phyloP scores from a whole-genome alignment of 2,797 vertebrate species.

The Sebastes minor region DNA sequence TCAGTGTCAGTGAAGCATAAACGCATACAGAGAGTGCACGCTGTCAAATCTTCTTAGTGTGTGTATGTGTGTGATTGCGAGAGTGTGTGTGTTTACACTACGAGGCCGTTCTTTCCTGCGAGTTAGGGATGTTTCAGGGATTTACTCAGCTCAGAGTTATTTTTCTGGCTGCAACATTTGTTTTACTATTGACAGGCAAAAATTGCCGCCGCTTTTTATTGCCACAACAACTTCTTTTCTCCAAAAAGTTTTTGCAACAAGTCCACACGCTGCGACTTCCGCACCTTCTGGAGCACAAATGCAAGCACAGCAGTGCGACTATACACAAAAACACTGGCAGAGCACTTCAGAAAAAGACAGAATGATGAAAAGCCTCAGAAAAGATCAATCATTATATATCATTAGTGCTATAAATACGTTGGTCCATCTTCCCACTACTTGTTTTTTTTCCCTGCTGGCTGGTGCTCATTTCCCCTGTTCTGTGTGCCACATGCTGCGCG shows the following conservation, averaged over 20 bases:
- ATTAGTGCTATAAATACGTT: constrained; percentile 70
- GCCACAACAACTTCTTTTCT: constrained; percentile 22
- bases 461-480: constrained; percentile 53
- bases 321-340: constrained; percentile 24
- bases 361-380: constrained; percentile 58
- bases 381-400: constrained; percentile 69
- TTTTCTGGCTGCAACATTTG: constrained; percentile 61
- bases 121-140: constrained; percentile 61
- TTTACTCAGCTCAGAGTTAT: constrained; percentile 60
- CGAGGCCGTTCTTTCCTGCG: constrained; percentile 62
- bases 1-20: constrained; percentile 69
- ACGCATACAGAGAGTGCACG: constrained; percentile 63
- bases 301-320: not conserved
- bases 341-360: constrained; percentile 46
- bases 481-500: constrained; percentile 58
- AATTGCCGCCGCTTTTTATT: constrained; percentile 24
- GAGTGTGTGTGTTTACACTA: constrained; percentile 49
- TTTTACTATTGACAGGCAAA: constrained; percentile 61
- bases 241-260: constrained; percentile 27
- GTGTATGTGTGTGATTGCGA: constrained; percentile 13
- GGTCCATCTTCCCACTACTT: constrained; percentile 40
- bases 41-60: constrained; percentile 76
- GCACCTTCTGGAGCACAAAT: constrained; percentile 7
- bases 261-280: constrained; percentile 12
- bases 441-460: constrained; percentile 16